Percentiles rank a stretch among this genome's conserved stretches.
phyloP scores from a whole-genome alignment of 2,888 invertebrate genomes.

The Branchipolynoe longqiensis region DNA sequence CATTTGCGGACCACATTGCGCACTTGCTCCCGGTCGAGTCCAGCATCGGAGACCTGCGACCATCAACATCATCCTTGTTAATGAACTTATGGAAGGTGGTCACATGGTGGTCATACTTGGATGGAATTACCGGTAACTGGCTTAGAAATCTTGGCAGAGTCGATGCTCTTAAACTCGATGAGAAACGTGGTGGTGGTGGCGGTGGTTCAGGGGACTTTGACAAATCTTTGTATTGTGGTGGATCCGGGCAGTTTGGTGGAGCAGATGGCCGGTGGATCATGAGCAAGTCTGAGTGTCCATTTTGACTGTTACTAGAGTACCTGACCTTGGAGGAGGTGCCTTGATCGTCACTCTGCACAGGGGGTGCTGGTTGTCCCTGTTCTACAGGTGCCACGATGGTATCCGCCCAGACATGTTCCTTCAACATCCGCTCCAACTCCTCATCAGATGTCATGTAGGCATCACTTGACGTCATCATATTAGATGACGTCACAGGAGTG shows the following conservation, averaged over 20 bases:
- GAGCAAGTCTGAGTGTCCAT: constrained; percentile 20
- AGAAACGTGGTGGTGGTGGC: constrained; percentile 20
- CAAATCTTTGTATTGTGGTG: too few relatives aligned
- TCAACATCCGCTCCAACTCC: constrained; percentile 19
- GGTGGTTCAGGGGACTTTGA: not conserved
- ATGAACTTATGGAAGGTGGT: constrained; percentile 17
- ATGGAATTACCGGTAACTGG: not conserved
- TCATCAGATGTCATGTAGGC: not conserved
- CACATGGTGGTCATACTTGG: not conserved
- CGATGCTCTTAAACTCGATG: constrained; percentile 1
- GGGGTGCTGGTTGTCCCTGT: not conserved
- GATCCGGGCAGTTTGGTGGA: too few relatives aligned
- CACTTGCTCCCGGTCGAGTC: not conserved
- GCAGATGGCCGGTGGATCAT: not conserved
- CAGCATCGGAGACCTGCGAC: not conserved
- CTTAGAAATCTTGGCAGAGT: not conserved
- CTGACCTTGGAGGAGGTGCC: not conserved
- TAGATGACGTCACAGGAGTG: not conserved
- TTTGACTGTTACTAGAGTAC: not conserved
- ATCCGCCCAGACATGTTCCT: not conserved
- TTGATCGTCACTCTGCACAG: not conserved
- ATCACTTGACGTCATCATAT: not conserved
- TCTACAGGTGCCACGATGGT: not conserved
- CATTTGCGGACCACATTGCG: not conserved
- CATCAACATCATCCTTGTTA: not conserved